A percentile compares a stretch with the other conserved stretches of the same genome.
phyloP scores from a whole-genome alignment of 2,888 invertebrate genomes.

The Acanthosepion lycidas region DNA sequence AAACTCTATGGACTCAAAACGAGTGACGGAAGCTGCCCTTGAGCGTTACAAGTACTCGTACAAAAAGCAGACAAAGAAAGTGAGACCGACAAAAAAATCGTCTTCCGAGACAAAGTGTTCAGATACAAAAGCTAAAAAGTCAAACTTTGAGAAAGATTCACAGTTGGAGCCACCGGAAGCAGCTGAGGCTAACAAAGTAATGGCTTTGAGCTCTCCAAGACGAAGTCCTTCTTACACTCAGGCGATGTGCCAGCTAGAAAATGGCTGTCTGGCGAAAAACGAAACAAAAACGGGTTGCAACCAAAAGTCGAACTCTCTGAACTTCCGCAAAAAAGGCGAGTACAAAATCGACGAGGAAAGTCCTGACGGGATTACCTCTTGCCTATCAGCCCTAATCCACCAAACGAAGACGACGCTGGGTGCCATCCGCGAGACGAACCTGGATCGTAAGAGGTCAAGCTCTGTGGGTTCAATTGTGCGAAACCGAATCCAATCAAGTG shows the following conservation, averaged over 20 bases:
- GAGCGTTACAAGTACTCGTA: constrained; percentile 41
- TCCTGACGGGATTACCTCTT: constrained; percentile 36
- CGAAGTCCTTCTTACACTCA: constrained; percentile 43
- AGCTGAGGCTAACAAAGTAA: neutral
- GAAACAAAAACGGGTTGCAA: neutral
- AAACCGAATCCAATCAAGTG: constrained; percentile 40
- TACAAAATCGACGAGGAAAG: constrained; percentile 45
- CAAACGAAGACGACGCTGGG: constrained; percentile 43
- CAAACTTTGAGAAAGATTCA: constrained; percentile 23
- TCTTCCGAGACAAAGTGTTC: neutral
- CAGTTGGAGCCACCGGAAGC: constrained; percentile 34
- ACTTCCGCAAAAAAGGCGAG: constrained; percentile 38
- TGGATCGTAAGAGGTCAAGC: constrained; percentile 35
- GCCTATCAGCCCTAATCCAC: constrained; percentile 34
- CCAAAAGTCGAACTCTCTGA: constrained; percentile 16
- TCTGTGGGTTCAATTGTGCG: constrained; percentile 46
- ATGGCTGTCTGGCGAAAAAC: constrained; percentile 37
- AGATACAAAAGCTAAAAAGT: neutral
- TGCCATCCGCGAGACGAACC: constrained; percentile 37
- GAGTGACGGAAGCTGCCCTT: constrained; percentile 40
- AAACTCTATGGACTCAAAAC: constrained; percentile 38
- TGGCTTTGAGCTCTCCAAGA: constrained; percentile 37
- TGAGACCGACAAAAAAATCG: neutral
- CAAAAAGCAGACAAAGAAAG: constrained; percentile 25
- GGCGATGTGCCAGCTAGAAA: constrained; percentile 42